Conservation (phyloP, 2,113 vertebrate species). For the Jacana jacana region DNA sequence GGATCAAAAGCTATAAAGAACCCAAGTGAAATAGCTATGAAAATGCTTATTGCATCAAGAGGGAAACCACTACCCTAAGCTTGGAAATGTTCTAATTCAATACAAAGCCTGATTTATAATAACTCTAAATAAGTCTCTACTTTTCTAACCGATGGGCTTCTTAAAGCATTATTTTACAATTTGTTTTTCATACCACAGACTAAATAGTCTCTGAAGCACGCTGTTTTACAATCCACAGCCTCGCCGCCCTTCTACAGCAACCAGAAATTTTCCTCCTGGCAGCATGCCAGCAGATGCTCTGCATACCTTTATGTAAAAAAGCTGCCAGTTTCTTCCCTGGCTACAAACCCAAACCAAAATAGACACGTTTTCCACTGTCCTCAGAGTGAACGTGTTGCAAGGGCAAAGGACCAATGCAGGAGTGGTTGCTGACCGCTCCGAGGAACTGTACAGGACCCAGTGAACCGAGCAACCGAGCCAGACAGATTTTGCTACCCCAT, state of each 20-base stretch:
- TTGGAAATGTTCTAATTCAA: background rate
- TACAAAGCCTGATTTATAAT: background rate
- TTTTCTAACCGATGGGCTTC: background rate
- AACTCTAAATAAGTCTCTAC: background rate
- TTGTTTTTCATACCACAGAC: background rate
- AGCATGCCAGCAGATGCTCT: background rate
- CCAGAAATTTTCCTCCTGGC: background rate
- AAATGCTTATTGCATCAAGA: background rate
- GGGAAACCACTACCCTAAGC: background rate
- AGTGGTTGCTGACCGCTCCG: background rate
- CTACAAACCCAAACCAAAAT: background rate
- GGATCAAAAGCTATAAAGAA: background rate
- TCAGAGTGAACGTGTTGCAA: background rate
- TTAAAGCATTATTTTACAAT: background rate
- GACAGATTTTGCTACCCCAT: background rate
- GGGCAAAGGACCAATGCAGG: background rate
- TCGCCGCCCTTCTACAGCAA: background rate
- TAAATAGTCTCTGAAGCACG: background rate
- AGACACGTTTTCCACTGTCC: background rate
- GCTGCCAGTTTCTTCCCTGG: background rate
- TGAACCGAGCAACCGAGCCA: background rate
- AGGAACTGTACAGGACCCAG: background rate
- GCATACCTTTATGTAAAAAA: background rate
- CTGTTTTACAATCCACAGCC: background rate
- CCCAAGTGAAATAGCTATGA: background rate